Evolutionary conservation across 64 coral and sea anemone genomes (phyloP).

Genomic region (Montipora cactus): DNA sequence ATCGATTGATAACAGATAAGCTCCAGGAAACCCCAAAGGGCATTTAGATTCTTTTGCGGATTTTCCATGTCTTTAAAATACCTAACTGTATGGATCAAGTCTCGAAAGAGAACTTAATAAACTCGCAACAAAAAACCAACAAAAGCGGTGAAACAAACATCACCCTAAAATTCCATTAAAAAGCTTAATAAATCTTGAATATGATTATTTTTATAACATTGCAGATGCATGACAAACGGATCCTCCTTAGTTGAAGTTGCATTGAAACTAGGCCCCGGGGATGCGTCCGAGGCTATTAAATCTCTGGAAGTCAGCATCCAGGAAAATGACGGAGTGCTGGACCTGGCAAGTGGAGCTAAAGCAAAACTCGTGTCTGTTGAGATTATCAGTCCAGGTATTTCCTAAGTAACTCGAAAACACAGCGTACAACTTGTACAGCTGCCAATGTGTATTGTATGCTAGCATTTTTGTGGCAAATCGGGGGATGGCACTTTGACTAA

Average conservation of each 20-base stretch:
- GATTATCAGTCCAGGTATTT: constrained; percentile 17
- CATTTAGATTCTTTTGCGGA: too few relatives aligned
- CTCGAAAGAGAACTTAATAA: not conserved
- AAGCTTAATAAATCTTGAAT: not conserved
- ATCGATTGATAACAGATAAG: too few relatives aligned
- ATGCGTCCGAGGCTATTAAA: not conserved
- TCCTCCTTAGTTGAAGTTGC: constrained; percentile 17
- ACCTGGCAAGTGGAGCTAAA: constrained; percentile 7
- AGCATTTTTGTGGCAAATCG: too few relatives aligned
- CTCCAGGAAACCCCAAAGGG: too few relatives aligned
- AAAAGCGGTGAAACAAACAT: too few relatives aligned
- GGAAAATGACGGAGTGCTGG: constrained; percentile 19
- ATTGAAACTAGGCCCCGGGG: constrained; percentile 15
- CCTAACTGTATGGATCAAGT: too few relatives aligned
- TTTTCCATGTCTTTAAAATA: too few relatives aligned
- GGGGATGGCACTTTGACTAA: too few relatives aligned
- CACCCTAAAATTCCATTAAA: not conserved
- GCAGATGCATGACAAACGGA: constrained; percentile 16
- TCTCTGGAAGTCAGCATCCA: constrained; percentile 24
- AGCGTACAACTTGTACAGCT: too few relatives aligned
- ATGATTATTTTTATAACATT: not conserved
- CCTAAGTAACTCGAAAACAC: too few relatives aligned
- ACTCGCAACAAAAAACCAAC: too few relatives aligned
- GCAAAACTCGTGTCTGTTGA: constrained; percentile 28
- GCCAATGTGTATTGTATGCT: too few relatives aligned